Conservation (phyloP, 2,113 vertebrate species). For the Mesitornis unicolor region DNA sequence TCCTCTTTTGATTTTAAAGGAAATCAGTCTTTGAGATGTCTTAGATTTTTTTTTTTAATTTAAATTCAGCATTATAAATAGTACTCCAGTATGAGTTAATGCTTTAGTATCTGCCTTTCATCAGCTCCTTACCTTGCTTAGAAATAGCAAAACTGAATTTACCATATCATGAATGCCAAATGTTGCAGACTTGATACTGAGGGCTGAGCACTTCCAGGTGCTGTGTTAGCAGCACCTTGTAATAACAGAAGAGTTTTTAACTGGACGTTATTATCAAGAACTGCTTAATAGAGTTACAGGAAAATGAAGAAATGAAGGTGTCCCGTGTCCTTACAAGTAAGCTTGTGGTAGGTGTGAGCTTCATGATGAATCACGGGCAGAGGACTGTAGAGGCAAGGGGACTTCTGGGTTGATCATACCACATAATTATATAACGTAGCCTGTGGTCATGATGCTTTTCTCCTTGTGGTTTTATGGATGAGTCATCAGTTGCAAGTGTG, state of each 20-base stretch:
- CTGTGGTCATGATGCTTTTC: not conserved
- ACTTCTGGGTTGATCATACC: not conserved
- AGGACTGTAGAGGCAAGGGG: not conserved
- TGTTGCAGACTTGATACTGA: not conserved
- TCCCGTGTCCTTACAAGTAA: not conserved
- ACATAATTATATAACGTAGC: not conserved
- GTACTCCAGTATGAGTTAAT: not conserved
- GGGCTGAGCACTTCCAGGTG: not conserved
- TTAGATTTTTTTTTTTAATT: not conserved
- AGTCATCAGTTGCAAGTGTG: not conserved
- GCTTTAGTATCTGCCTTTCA: not conserved
- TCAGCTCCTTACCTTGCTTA: not conserved
- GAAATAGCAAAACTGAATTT: not conserved
- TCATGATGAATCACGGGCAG: not conserved
- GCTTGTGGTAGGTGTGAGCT: not conserved
- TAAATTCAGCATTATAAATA: not conserved
- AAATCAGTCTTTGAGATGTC: not conserved
- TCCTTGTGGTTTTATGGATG: not conserved
- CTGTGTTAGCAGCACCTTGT: not conserved
- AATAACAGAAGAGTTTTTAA: not conserved
- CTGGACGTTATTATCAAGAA: not conserved
- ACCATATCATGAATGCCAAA: not conserved
- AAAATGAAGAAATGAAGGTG: not conserved
- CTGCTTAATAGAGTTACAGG: not conserved
- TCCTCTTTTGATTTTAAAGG: not conserved